Percentiles rank a stretch among this genome's conserved stretches.
These are phyloP conservation scores for Cheilosia vulpina DNA, from an alignment of 2,888 invertebrate species.

Conservation along the genomic window DNA sequence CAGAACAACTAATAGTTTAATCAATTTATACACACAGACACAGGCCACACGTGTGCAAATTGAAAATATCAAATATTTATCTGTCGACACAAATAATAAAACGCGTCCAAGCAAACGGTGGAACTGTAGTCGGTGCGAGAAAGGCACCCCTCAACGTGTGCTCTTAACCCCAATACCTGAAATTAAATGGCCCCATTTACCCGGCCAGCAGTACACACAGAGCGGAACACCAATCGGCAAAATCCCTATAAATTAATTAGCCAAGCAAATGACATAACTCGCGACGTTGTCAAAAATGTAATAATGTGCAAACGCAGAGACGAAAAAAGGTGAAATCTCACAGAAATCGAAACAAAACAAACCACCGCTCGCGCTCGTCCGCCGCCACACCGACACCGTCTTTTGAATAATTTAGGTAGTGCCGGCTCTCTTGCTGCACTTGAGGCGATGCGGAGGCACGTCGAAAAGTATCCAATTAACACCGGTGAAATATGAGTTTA, in stretches of 20 bases:
- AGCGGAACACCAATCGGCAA: slow-evolving; percentile 12
- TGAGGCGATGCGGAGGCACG: slow-evolving; percentile 9
- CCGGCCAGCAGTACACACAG: not conserved
- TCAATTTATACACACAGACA: too few relatives aligned
- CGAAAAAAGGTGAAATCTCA: not conserved
- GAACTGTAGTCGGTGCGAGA: too few relatives aligned
- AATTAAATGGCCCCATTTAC: not conserved
- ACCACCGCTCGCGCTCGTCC: too few relatives aligned
- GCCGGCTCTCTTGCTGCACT: slow-evolving; percentile 19
- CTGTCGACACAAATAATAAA: slow-evolving; percentile 4
- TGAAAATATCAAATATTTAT: slow-evolving; percentile 32
- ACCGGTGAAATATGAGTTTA: slow-evolving; percentile 48
- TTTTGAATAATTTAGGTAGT: slow-evolving; percentile 60
- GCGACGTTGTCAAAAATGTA: slow-evolving; percentile 34
- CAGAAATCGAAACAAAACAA: slow-evolving; percentile 9
- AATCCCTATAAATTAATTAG: slow-evolving; percentile 60
- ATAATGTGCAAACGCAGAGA: slow-evolving; percentile 37
- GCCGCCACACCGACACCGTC: slow-evolving; percentile 3
- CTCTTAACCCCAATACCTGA: too few relatives aligned
- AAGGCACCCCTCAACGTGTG: too few relatives aligned
- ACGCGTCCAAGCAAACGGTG: not conserved
- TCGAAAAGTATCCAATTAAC: slow-evolving; percentile 60
- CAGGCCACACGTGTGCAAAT: too few relatives aligned
- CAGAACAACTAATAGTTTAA: too few relatives aligned
- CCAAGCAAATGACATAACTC: slow-evolving; percentile 61